Base-by-base conservation (phyloP, 2,888 invertebrate species). In the Stenurella melanura region DNA sequence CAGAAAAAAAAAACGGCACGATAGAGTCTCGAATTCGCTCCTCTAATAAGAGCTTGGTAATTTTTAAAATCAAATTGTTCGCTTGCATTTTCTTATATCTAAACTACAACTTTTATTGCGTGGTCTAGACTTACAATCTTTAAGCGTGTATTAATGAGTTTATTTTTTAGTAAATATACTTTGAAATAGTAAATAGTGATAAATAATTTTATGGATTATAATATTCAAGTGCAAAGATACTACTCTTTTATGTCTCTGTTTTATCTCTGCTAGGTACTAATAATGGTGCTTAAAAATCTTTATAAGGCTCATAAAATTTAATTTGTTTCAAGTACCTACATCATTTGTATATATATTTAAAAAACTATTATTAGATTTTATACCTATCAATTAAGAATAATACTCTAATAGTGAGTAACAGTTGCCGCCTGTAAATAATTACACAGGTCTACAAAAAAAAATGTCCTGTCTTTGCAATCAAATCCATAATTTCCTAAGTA, bases 281-380 rank as follows among this genome's bases (percentile, higher is more conserved):
- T 4, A 50, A n/a, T 6, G n/a, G 50, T 15, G 4, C 50, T 50
- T 50, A 50, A 50, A 50, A 50, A 6, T 6, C 0, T 50, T 50
- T 15, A 50, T 50, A 15, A 11, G 15, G 15, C 50, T n/a, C 50
- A 50, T 50, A 42, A 50, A 50, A 12, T 50, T 50, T 50, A 50
- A 50, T 50, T 50, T 50, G 50, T n/a, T 50, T 50, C 50, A 50
- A 50, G 50, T 50, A 50, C n/a, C n/a, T n/a, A n/a, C n/a, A 50
- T 6, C 15, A 50, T n/a, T 50, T 15, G 50, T 50, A 50, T 3
- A 26, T 26, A 26, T 9, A n/a, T n/a, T 50, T 50, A 50, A 15
- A 50, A 50, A 50, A 15, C 42, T 42, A 42, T 42, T 42, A 15
- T 42, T 42, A 42, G 30, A 34, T 34, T 34, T 34, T 9, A 34